Conservation (phyloP, 2,888 invertebrate species). For the Helicoverpa assulta region DNA sequence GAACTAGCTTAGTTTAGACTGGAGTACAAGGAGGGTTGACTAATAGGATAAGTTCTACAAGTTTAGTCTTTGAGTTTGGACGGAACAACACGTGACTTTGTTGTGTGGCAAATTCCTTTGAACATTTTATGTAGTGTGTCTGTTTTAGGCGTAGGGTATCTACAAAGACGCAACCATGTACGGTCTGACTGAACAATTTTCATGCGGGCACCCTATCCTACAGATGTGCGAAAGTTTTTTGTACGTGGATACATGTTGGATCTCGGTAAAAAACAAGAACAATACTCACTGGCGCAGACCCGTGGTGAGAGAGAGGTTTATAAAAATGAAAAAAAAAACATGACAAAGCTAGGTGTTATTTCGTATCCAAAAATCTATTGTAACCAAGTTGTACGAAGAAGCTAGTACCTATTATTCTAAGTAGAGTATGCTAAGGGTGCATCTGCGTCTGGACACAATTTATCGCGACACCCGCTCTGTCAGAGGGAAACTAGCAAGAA, state of each 20-base stretch:
- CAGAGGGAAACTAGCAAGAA: neutral
- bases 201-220: neutral
- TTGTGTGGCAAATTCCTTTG: slow-evolving; percentile 23
- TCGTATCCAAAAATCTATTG: no score
- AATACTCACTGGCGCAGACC: no score
- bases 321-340: no score
- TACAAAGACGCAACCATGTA: slow-evolving; percentile 1
- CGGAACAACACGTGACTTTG: slow-evolving; percentile 52
- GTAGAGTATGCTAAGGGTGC: neutral
- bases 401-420: no score
- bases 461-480: neutral
- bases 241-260: no score
- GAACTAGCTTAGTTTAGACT: slow-evolving; percentile 55
- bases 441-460: neutral
- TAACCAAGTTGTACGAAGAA: no score
- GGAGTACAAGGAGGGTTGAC: slow-evolving; percentile 52
- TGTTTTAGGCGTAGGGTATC: neutral
- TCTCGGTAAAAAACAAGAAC: no score
- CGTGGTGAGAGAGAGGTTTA: no score
- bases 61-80: slow-evolving; percentile 52
- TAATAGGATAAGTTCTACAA: slow-evolving; percentile 60
- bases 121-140: slow-evolving; percentile 23
- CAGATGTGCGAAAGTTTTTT: no score
- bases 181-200: slow-evolving; percentile 1
- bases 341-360: no score